Evolutionary conservation across 2,888 invertebrate genomes (phyloP).

Genomic region (Leptinotarsa haldemani): DNA sequence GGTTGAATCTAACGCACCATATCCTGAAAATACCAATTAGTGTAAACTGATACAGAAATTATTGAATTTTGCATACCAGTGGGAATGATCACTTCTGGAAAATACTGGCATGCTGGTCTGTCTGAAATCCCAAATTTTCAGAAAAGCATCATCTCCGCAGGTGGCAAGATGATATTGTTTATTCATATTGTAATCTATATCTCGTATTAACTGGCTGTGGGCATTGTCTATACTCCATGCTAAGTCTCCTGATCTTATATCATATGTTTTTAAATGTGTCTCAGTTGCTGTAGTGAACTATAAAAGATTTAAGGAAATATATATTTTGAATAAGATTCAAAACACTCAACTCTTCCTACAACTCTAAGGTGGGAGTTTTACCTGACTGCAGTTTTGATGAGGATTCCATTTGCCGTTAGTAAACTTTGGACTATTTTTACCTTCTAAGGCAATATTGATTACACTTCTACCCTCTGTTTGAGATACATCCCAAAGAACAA

Average conservation of each 20-base stretch:
- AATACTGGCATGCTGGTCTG: conserved; percentile 83
- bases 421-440: conserved; percentile 82
- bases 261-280: conserved; percentile 87
- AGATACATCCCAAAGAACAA: conserved; percentile 81
- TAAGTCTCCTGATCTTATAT: conserved; percentile 80
- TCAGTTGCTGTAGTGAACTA: conserved; percentile 89
- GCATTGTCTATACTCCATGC: conserved; percentile 86
- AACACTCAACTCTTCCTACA: background rate
- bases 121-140: conserved; percentile 97
- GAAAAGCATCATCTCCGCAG: conserved; percentile 95
- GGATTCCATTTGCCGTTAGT: conserved; percentile 95
- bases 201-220: conserved; percentile 89
- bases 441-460: conserved; percentile 66
- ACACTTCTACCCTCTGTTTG: conserved; percentile 66
- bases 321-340: conserved; percentile 9
- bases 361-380: conserved; percentile 45
- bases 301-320: conserved; percentile 36
- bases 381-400: conserved; percentile 87
- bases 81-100: conserved; percentile 85
- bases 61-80: conserved; percentile 72
- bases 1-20: conserved; percentile 95
- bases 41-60: conserved; percentile 13
- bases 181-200: conserved; percentile 98
- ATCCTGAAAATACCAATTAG: conserved; percentile 71
- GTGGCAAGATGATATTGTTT: conserved; percentile 93